Evolutionary conservation across 1,140 invertebrate species (phyloP), one percentile per base, ranked within the genome.

Genomic region (Stegodyphus dumicola): DNA sequence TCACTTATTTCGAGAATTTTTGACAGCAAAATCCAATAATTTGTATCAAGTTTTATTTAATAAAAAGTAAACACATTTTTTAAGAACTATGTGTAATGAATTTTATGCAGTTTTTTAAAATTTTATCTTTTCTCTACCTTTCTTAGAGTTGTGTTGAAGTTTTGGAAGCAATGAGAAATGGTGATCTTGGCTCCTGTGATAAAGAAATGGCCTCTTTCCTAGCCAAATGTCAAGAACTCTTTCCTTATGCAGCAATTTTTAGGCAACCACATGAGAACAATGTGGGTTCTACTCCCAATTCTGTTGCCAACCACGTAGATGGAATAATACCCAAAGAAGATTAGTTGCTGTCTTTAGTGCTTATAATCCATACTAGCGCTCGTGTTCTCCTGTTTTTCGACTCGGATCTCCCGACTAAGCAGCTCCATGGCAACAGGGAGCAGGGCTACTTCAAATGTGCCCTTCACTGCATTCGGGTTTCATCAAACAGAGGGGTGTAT

Each of bases 161-260:
- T 33, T 91, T 97, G 77, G 93, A 95, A 84, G 93, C 94, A 86
- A 92, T 97, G 88, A 92, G 93, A 86, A 93, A 93, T 77, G 95
- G 95, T 69, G 94, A 95, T 87, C 95, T 97, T 89, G 95, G 96
- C 66, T 90, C 92, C 53, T 94, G 94, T 89, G 94, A 94, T 67
- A 89, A 93, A 52, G 92, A 93, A 85, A 93, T 93, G 75, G 92
- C 93, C 87, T 92, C 93, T 51, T 98, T 95, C 90, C 92, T 94
- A 88, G 91, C 91, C 33, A 92, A 92, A 88, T 96, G 96, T 90
- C 93, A 94, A 87, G 91, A 92, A 88, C 93, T 92, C 84, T 97
- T 95, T 90, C 95, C 91, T 10, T 88, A 89, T 87, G 91, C 91
- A 71, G 88, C 90, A 64, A 90, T 90, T 64, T 92, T 92, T 88